Percentiles rank a stretch among this genome's conserved stretches.
Conservation (phyloP, 2,797 vertebrate genomes). For the Rhinoraja longicauda region DNA sequence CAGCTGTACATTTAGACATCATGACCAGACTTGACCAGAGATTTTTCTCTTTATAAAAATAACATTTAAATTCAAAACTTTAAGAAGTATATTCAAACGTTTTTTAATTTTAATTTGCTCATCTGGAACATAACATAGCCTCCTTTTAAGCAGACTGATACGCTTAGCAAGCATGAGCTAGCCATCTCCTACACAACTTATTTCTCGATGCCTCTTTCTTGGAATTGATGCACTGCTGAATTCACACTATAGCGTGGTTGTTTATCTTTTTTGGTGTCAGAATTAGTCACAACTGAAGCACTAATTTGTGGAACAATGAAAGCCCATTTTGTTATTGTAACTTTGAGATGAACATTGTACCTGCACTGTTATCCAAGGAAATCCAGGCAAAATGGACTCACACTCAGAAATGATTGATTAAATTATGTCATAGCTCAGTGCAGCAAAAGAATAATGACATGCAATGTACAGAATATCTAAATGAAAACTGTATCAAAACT, state of each 20-base stretch:
- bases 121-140: not conserved
- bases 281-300: not conserved
- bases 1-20: not conserved
- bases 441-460: conserved; percentile 14
- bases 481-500: not conserved
- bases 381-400: not conserved
- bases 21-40: not conserved
- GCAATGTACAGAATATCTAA: not conserved
- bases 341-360: not conserved
- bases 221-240: conserved; percentile 12
- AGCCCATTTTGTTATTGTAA: not conserved
- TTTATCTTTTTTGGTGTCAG: not conserved
- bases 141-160: not conserved
- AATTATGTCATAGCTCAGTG: not conserved
- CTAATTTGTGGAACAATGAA: not conserved
- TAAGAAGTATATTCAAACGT: not conserved
- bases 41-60: not conserved
- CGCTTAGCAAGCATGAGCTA: not conserved
- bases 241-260: not conserved
- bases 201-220: not conserved
- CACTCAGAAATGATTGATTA: not conserved
- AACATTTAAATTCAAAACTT: not conserved
- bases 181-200: not conserved
- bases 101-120: not conserved
- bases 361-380: not conserved